Conservation (phyloP, 2,888 invertebrate genomes). For the Ditylenchus weischeri region DNA sequence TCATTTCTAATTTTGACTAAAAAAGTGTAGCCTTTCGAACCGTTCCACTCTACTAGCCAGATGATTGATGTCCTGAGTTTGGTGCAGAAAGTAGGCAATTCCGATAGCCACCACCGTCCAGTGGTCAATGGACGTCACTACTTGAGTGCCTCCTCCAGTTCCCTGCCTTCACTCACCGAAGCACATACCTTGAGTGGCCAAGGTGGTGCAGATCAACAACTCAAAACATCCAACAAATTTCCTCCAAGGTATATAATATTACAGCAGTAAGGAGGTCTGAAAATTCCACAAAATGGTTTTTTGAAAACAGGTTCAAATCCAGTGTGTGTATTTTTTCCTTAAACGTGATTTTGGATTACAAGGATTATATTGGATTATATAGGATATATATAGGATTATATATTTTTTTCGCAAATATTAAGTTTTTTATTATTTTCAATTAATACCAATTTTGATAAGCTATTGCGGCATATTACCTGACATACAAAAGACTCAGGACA, state of each 20-base stretch:
- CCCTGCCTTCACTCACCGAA: not conserved
- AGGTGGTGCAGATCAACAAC: not conserved
- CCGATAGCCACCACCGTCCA: not conserved
- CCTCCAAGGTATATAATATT: not conserved
- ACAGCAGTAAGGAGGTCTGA: too few relatives aligned
- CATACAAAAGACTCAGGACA: too few relatives aligned
- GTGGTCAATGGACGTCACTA: not conserved
- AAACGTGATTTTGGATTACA: too few relatives aligned
- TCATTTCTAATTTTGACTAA: slow-evolving; percentile 14
- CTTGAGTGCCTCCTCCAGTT: slow-evolving; percentile 5
- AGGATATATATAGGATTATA: too few relatives aligned
- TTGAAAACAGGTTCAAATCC: too few relatives aligned
- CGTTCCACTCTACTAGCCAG: slow-evolving; percentile 29
- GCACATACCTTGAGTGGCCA: not conserved
- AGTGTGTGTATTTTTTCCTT: too few relatives aligned
- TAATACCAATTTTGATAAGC: too few relatives aligned
- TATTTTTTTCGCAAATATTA: too few relatives aligned
- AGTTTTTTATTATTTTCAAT: too few relatives aligned
- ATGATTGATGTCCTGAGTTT: slow-evolving; percentile 30
- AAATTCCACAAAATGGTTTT: too few relatives aligned
- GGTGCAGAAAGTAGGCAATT: slow-evolving; percentile 25
- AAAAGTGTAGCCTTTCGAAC: slow-evolving; percentile 29
- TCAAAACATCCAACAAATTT: not conserved
- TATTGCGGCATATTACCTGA: too few relatives aligned
- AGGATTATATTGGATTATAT: too few relatives aligned